Evolutionary conservation across 2,888 invertebrate species (phyloP).

Genomic region (Pammene aurita): DNA sequence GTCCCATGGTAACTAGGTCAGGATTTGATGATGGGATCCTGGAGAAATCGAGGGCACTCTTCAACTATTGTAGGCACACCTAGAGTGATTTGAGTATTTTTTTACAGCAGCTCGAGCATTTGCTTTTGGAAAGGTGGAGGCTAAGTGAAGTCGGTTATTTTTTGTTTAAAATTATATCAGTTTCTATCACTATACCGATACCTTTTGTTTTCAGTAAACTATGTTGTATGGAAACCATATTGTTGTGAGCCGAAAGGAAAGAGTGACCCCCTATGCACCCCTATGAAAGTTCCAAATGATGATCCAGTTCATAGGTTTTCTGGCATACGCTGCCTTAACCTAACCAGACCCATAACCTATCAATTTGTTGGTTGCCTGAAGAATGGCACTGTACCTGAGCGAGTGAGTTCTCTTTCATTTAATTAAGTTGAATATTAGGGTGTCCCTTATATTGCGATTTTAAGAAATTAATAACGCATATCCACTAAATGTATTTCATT

Average conservation of each 20-base stretch:
- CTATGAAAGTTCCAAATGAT: slow-evolving; percentile 5
- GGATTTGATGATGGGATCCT: too few species aligned
- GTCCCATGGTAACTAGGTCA: too few species aligned
- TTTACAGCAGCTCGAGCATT: too few species aligned
- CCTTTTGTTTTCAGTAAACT: slow-evolving; percentile 14
- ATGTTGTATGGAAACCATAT: slow-evolving; percentile 13
- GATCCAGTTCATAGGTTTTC: slow-evolving; percentile 23
- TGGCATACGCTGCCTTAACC: slow-evolving; percentile 14
- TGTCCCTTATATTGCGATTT: too few species aligned
- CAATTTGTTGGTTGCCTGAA: slow-evolving; percentile 8
- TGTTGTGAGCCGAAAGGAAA: slow-evolving; percentile 24
- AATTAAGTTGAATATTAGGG: neutral
- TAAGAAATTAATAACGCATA: too few species aligned
- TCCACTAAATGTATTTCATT: too few species aligned
- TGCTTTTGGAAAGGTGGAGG: too few species aligned
- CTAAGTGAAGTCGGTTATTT: too few species aligned
- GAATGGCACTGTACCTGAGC: slow-evolving; percentile 15
- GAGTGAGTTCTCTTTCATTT: slow-evolving; percentile 3
- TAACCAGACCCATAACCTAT: slow-evolving; percentile 24
- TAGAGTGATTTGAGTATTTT: too few species aligned
- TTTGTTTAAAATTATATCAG: too few species aligned
- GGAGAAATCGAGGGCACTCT: too few species aligned
- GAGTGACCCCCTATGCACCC: slow-evolving; percentile 8
- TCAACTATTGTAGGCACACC: too few species aligned
- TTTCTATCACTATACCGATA: neutral